Base-by-base conservation (phyloP, 2,113 vertebrate genomes). In the rat (Rattus norvegicus) region DNA sequence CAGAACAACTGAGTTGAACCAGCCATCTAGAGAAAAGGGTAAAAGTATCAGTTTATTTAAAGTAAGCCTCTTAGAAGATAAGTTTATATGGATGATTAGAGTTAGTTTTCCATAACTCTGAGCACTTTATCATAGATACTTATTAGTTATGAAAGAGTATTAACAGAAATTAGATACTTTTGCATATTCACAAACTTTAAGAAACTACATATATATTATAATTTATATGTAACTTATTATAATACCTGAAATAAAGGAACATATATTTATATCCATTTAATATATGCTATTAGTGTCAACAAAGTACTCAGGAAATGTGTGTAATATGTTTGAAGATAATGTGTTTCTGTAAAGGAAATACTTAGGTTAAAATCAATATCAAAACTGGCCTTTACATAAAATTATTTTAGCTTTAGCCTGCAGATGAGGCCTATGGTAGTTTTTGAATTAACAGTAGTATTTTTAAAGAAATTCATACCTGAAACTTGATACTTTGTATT, bases 131-230 rank as follows among this genome's bases (percentile, higher is more conserved):
- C 54, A 88, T 7, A 72, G 17, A 43, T 79, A 39, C 84, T 93
- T 36, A 56, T 79, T 80, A 88, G n/a, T 85, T 72, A 84, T 14
- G 33, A 91, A 95, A 85, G 94, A 9, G 24, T 28, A 84, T 28
- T 7, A 59, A 22, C 28, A 52, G 47, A 79, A 56, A 56, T 80
- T 80, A 56, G 17, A 56, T 12, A 80, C n/a, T 22, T 80, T 80
- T 4, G 11, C 4, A 1, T 36, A 80, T 56, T 63, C 14, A 19
- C 14, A 39, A 30, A 83, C 47, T 47, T 65, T 28, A 52, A 84
- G 36, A 30, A 63, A 28, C 47, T 4, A 39, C 36, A 14, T 13
- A 39, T 11, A 39, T 61, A 20, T 61, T 26, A 16, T 39, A 16
- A 61, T 61, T 39, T 61, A 39, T 36, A 7, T 77, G 17, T 30